phyloP scores from a whole-genome alignment of 2,797 vertebrate species.

The Simalia tracyae region DNA sequence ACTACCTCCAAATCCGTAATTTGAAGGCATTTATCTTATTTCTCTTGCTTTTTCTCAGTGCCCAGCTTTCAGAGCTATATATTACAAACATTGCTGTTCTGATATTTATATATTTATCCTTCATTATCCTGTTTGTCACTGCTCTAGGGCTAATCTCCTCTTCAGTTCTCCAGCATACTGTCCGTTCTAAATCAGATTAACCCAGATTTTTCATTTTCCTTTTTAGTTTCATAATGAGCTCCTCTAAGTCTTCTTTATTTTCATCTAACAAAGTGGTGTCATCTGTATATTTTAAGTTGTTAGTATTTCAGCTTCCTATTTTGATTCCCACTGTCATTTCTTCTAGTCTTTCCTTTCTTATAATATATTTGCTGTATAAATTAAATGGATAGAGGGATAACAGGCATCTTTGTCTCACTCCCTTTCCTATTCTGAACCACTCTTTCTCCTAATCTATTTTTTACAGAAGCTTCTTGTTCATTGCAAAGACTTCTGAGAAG shows the following conservation, averaged over 20 bases:
- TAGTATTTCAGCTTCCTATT: neutral
- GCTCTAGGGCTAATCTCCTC: neutral
- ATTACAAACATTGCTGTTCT: neutral
- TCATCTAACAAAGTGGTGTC: neutral
- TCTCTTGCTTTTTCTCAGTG: neutral
- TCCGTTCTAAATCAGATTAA: neutral
- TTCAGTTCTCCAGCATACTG: neutral
- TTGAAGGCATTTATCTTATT: neutral
- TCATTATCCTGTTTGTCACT: neutral
- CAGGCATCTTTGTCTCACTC: neutral
- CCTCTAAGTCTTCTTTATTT: neutral
- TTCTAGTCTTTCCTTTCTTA: neutral
- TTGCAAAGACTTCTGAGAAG: neutral
- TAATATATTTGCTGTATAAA: neutral
- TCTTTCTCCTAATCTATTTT: neutral
- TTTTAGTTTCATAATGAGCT: neutral
- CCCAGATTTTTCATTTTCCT: neutral
- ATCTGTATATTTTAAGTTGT: neutral
- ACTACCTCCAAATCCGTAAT: neutral
- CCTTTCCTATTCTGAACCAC: neutral
- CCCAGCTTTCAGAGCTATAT: neutral
- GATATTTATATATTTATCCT: neutral
- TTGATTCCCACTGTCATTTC: neutral
- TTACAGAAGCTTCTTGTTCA: neutral
- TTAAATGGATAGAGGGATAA: neutral